Base-by-base conservation (phyloP, 2,113 vertebrate genomes). In the Melanocharis versteri region DNA sequence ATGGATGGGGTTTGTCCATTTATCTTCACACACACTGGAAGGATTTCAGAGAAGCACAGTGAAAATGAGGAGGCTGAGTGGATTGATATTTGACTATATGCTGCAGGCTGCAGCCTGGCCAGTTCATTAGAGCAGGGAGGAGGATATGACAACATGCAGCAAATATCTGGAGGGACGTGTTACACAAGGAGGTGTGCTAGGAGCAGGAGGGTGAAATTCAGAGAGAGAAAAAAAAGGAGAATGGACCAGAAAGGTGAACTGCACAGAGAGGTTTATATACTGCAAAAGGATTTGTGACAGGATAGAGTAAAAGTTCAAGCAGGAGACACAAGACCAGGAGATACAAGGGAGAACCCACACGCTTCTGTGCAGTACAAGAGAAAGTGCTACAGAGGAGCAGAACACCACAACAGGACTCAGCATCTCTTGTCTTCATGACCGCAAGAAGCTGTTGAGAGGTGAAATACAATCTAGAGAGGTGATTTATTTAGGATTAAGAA, bases 71-170 rank as follows among this genome's bases (percentile, higher is more conserved):
- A 94, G 76, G 76, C 60, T 64, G 72, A 95, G 37, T 16, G 75
- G 85, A 93, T 21, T 93, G 72, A 71, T 94, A 86, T 78, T 71
- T 75, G 79, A 94, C 83, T 80, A 51, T 62, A 83, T 8, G 54
- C 69, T 91, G 57, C 83, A 87, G 90, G 72, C 92, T 93, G 94
- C 89, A 87, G 93, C 70, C 78, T 69, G 83, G 94, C 53, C 81
- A 96, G 88, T 82, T 84, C 83, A 78, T 94, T 75, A 91, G 80
- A 20, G 69, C 1, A 11, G 37, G 39, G 39, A 94, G 79, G 40
- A 93, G 93, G 85, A 94, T 90, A 90, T 96, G 94, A 96, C 79
- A 90, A 83, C 92, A 95, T 88, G 54, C 82, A 86, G 88, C 71
- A 95, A 96, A 28, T 60, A 96, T 97, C 90, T 86, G 71, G 58